Conservation (phyloP, 92 coral and sea anemone genomes). For the Meandrina meandrites region DNA sequence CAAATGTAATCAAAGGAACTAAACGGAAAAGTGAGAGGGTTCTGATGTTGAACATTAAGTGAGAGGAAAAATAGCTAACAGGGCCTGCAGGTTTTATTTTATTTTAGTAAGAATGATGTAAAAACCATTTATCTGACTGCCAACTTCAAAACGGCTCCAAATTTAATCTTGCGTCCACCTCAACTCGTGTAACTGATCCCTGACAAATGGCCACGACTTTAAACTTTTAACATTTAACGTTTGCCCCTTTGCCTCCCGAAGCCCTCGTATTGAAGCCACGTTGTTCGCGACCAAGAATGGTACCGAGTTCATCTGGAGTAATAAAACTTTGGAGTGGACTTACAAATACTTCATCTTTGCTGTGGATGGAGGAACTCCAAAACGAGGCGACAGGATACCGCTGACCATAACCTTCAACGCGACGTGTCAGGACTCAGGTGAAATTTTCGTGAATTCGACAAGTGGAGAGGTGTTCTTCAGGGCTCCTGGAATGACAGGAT, state of each 20-base stretch:
- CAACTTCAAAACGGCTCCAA: too few relatives aligned
- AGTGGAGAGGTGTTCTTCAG: slow-evolving; percentile 96
- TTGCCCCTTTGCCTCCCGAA: slow-evolving; percentile 10
- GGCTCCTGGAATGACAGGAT: slow-evolving; percentile 89
- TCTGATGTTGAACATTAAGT: too few relatives aligned
- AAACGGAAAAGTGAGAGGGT: background rate
- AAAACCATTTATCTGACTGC: background rate
- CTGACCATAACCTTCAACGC: slow-evolving; percentile 90
- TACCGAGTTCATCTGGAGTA: slow-evolving; percentile 85
- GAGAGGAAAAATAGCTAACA: too few relatives aligned
- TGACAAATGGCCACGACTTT: too few relatives aligned
- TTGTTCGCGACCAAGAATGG: slow-evolving; percentile 67
- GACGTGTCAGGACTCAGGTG: slow-evolving; percentile 85
- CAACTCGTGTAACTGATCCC: too few relatives aligned
- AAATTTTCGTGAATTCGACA: slow-evolving; percentile 71
- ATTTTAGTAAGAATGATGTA: too few relatives aligned
- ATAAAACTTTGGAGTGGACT: slow-evolving; percentile 84
- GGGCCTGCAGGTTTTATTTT: background rate
- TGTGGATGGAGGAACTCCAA: slow-evolving; percentile 90
- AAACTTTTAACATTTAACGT: background rate
- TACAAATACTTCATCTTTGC: slow-evolving; percentile 82
- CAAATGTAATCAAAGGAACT: too few relatives aligned
- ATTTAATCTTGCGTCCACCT: too few relatives aligned
- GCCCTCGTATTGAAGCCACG: slow-evolving; percentile 73
- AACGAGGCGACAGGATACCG: slow-evolving; percentile 89